These are phyloP conservation scores for Rhynchonycteris naso DNA, from an alignment of 2,797 vertebrate species.

Conservation along the genomic window DNA sequence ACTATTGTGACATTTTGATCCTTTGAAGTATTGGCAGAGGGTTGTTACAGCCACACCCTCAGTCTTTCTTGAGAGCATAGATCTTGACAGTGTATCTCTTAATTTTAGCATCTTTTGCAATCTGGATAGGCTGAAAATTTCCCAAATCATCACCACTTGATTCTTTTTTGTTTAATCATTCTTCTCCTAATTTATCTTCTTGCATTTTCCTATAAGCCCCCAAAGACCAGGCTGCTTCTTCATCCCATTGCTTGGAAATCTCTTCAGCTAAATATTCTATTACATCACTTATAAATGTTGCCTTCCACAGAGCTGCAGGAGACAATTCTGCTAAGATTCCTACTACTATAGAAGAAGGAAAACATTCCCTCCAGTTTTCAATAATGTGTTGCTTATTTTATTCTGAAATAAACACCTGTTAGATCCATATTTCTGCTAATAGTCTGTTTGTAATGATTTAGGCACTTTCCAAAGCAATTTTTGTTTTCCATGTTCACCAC, in stretches of 20 bases:
- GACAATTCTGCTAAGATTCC: background rate
- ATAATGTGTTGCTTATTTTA: background rate
- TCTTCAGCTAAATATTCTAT: background rate
- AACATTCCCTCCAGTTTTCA: background rate
- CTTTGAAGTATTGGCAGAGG: background rate
- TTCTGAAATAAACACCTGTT: background rate
- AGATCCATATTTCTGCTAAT: background rate
- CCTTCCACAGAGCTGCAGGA: background rate
- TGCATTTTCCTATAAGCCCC: background rate
- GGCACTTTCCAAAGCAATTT: background rate
- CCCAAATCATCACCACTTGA: background rate
- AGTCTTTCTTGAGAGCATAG: background rate
- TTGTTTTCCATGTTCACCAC: background rate
- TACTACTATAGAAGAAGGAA: background rate
- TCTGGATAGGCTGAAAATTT: background rate
- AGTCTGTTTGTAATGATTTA: background rate
- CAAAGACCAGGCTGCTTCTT: background rate
- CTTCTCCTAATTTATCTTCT: background rate
- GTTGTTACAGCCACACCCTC: background rate
- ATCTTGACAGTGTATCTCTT: background rate
- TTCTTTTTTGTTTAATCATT: background rate
- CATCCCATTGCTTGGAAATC: background rate
- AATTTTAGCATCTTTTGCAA: background rate
- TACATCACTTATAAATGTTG: background rate
- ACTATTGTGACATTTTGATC: background rate